Conservation (phyloP, 2,797 vertebrate genomes). For the Sternotherus odoratus region DNA sequence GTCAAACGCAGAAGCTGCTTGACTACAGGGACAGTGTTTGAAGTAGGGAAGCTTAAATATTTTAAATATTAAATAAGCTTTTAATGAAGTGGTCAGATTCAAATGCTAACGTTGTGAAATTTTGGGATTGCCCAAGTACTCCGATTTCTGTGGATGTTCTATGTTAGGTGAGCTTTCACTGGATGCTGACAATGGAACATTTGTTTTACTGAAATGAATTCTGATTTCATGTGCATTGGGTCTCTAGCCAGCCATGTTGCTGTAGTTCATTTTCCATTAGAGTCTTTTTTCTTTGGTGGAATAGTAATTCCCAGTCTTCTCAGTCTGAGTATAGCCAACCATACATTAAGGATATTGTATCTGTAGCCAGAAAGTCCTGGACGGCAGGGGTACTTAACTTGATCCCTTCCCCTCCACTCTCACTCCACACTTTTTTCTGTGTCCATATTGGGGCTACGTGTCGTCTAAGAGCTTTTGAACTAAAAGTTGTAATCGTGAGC, state of each 20-base stretch:
- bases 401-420: too few relatives aligned
- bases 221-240: conserved; percentile 56
- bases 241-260: not conserved
- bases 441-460: not conserved
- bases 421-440: not conserved
- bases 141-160: conserved; percentile 56
- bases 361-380: not conserved
- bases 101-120: conserved; percentile 53
- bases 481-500: not conserved
- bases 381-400: not conserved
- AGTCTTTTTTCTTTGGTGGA: not conserved
- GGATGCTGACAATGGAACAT: conserved; percentile 39
- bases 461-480: not conserved
- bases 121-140: conserved; percentile 22
- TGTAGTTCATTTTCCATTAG: rapidly evolving
- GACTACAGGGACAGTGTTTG: not conserved
- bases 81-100: conserved; percentile 20
- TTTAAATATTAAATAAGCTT: not conserved
- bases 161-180: conserved; percentile 9
- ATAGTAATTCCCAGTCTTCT: not conserved
- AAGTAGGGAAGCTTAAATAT: conserved; percentile 4
- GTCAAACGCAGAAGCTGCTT: not conserved
- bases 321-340: not conserved
- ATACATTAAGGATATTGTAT: not conserved
- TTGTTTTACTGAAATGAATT: conserved; percentile 1